Conservation (phyloP, 2,113 vertebrate genomes). For the Jaculus jaculus region DNA sequence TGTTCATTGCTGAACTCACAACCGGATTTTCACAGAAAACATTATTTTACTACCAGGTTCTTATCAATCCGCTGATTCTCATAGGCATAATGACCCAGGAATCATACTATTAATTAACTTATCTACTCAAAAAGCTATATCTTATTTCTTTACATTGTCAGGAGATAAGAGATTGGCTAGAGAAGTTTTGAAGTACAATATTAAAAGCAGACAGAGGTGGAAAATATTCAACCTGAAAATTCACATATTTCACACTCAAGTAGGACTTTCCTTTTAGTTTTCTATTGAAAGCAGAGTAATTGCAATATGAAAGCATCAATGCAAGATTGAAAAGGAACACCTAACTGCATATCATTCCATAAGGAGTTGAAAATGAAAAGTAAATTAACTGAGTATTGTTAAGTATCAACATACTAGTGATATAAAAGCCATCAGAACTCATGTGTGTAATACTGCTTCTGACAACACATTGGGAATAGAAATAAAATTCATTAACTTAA, state of each 20-base stretch:
- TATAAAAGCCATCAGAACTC: constrained; percentile 69
- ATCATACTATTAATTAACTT: neutral
- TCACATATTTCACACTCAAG: constrained; percentile 68
- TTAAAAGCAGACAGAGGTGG: constrained; percentile 34
- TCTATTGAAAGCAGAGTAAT: constrained; percentile 80
- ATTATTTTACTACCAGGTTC: neutral
- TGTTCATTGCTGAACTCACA: neutral
- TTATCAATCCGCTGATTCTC: constrained; percentile 1
- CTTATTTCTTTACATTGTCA: neutral
- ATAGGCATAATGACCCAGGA: neutral
- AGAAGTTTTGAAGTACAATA: constrained; percentile 14
- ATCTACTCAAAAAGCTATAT: neutral
- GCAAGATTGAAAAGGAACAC: constrained; percentile 75
- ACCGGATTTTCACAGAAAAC: constrained; percentile 18
- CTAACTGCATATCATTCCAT: constrained; percentile 60
- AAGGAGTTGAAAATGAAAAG: constrained; percentile 77
- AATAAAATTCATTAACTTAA: constrained; percentile 71
- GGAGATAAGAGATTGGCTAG: neutral
- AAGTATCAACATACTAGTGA: constrained; percentile 70
- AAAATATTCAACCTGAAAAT: constrained; percentile 57
- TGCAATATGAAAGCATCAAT: constrained; percentile 67
- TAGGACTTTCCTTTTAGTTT: constrained; percentile 73
- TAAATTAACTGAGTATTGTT: constrained; percentile 69
- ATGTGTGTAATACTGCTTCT: constrained; percentile 62
- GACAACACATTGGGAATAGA: constrained; percentile 67